phyloP scores from a whole-genome alignment of 2,888 invertebrate species.

The Epinotia nisella region DNA sequence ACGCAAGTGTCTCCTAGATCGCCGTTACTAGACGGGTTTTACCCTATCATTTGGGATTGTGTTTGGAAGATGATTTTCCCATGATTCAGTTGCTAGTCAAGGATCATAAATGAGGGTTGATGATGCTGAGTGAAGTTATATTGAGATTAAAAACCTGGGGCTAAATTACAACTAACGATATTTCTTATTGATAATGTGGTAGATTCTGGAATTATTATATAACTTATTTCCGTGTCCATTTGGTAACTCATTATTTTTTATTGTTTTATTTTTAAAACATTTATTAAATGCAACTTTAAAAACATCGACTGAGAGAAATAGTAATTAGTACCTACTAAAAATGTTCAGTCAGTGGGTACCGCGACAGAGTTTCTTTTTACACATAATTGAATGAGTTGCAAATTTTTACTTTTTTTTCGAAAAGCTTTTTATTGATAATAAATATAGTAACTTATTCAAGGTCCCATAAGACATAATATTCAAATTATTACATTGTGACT shows the following conservation, averaged over 20 bases:
- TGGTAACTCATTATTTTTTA: not conserved
- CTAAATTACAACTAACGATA: not conserved
- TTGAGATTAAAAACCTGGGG: not conserved
- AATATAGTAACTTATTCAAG: no score
- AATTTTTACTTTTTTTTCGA: no score
- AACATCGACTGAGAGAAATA: no score
- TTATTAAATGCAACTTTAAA: no score
- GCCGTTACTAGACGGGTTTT: slow-evolving; percentile 21
- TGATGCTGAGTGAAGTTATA: not conserved
- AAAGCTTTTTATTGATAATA: no score
- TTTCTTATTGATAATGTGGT: not conserved
- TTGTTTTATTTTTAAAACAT: no score
- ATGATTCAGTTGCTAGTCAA: slow-evolving; percentile 17
- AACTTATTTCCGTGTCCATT: not conserved
- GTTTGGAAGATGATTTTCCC: slow-evolving; percentile 26
- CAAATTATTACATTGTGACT: no score
- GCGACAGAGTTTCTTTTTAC: no score
- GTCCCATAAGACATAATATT: not conserved
- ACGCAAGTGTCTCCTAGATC: slow-evolving; percentile 39
- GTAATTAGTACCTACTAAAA: no score
- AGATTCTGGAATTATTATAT: not conserved
- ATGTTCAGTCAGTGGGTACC: no score
- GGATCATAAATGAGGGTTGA: slow-evolving; percentile 3
- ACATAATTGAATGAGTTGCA: no score
- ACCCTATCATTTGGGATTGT: slow-evolving; percentile 26